These are phyloP conservation scores for Malaclemys terrapin DNA, from an alignment of 2,113 vertebrate genomes.

Conservation along the genomic window DNA sequence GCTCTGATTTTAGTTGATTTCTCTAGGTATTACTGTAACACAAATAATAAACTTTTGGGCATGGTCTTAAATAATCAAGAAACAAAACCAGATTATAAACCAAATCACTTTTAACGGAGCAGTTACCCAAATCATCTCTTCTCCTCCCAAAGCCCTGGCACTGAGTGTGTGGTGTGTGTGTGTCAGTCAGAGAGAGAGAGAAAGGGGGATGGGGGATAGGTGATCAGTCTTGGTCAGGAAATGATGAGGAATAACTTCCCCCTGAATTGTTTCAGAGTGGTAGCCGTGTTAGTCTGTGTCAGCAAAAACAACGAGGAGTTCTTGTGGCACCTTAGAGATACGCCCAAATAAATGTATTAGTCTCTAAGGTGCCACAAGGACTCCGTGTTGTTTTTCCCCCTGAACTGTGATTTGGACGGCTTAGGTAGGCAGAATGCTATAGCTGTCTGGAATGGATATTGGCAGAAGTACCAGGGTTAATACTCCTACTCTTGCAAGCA, in stretches of 20 bases:
- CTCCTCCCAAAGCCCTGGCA: no score
- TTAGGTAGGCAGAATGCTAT: neutral
- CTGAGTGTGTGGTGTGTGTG: neutral
- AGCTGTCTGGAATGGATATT: neutral
- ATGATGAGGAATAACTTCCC: neutral
- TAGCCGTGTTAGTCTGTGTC: no score
- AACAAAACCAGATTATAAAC: neutral
- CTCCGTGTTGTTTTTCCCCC: no score
- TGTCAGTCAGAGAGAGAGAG: no score
- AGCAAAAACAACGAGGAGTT: no score
- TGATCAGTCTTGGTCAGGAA: neutral
- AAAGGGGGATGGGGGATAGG: neutral
- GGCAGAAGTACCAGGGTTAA: neutral
- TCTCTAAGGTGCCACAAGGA: no score
- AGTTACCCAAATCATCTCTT: no score
- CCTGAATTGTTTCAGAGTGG: no score
- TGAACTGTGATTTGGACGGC: neutral
- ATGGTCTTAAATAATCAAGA: neutral
- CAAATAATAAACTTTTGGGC: neutral
- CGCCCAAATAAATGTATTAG: no score
- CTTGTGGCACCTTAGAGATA: no score
- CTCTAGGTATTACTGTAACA: neutral
- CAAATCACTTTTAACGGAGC: no score
- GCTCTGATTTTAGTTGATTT: neutral
- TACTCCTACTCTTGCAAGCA: neutral